Evolutionary conservation across 2,797 vertebrate species (phyloP).

Genomic region (Ptychadena robeensis): DNA sequence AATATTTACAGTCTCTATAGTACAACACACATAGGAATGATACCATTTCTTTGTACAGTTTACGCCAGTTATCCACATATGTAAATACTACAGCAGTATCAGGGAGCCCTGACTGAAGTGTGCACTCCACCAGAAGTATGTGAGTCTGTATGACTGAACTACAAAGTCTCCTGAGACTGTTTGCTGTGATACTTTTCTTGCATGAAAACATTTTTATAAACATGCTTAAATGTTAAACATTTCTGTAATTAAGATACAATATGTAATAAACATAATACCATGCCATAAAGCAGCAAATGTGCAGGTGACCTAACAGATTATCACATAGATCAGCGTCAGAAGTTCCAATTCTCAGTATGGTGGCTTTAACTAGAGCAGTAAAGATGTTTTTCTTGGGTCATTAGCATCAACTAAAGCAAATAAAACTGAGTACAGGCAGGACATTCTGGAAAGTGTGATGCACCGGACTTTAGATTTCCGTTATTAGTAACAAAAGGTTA

Average conservation of each 20-base stretch:
- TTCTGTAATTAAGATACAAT: not conserved
- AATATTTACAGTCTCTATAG: not conserved
- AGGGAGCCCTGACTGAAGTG: not conserved
- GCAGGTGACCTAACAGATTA: not conserved
- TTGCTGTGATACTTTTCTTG: no score
- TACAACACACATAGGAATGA: not conserved
- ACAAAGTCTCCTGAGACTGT: no score
- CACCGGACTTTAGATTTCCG: not conserved
- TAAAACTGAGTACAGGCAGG: not conserved
- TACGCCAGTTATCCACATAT: no score
- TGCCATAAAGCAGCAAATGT: not conserved
- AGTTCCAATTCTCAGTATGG: constrained; percentile 16
- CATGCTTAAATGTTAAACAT: not conserved
- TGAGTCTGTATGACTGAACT: no score
- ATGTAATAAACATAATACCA: no score
- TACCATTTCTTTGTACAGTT: not conserved
- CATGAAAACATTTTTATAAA: no score
- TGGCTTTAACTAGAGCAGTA: not conserved
- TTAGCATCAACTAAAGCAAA: constrained; percentile 16
- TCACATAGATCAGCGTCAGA: not conserved
- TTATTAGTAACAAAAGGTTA: not conserved
- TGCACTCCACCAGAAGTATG: no score
- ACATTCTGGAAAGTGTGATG: not conserved
- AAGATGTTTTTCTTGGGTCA: not conserved
- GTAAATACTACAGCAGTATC: not conserved